Conservation (phyloP, 2,797 vertebrate species). For the Cyclopterus lumpus region DNA sequence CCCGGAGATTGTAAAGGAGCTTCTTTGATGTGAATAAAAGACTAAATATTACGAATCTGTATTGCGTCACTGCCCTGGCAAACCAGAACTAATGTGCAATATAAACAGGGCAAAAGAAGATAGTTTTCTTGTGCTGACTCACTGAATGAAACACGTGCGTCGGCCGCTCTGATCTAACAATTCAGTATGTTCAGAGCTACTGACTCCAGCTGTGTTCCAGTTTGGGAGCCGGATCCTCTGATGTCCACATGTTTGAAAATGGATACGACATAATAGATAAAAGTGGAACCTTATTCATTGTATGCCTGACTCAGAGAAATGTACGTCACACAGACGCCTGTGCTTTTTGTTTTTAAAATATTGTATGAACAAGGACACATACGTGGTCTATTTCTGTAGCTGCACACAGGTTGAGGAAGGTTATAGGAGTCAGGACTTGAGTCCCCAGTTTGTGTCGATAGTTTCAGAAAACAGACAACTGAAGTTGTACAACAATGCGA, state of each 20-base stretch:
- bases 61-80: neutral
- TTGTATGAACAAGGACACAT: neutral
- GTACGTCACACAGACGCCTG: neutral
- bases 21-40: neutral
- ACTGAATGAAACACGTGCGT: constrained; percentile 38
- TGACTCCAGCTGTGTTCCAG: neutral
- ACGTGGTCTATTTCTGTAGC: neutral
- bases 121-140: constrained; percentile 27
- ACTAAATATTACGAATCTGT: constrained; percentile 3
- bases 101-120: constrained; percentile 6
- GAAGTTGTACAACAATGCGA: too few relatives aligned
- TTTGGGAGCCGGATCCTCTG: neutral
- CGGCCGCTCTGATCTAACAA: constrained; percentile 34
- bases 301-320: constrained; percentile 1
- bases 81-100: constrained; percentile 8
- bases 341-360: too few relatives aligned
- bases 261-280: neutral
- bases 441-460: neutral
- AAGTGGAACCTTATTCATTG: neutral
- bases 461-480: too few relatives aligned
- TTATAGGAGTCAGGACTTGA: neutral
- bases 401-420: neutral
- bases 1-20: neutral
- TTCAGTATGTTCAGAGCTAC: neutral
- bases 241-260: neutral